Base-by-base conservation (phyloP, 2,888 invertebrate species). In the Diaprepes abbreviatus region DNA sequence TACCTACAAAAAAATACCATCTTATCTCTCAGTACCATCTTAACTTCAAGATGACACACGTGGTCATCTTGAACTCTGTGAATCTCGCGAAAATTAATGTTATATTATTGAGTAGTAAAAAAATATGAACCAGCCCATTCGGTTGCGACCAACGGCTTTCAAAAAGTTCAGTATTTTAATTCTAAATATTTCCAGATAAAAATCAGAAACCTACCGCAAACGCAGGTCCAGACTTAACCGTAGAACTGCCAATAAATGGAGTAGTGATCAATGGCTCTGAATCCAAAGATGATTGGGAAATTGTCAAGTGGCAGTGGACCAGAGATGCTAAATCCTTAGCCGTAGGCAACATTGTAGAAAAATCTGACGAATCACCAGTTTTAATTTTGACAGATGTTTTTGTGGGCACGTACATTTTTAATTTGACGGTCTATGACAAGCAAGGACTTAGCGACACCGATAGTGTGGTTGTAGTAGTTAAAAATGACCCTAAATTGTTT, bases 171-270 rank as follows among this genome's bases (percentile, higher is more conserved):
- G n/a, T n/a, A n/a, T n/a, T n/a, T n/a, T n/a, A n/a, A n/a, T n/a
- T n/a, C n/a, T n/a, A n/a, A n/a, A n/a, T n/a, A n/a, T 75, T 80
- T 80, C 48, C 82, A 96, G 96, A 94, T 83, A 91, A 92, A 83
- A 97, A 97, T 85, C 92, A 93, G 68, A 89, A 93, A 3, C 97
- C 97, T 0, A 91, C 92, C 78, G 96, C 97, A 0, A 91, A 94
- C 81, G 96, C 93, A 0, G 96, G 96, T 4, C 94, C 93, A 0
- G 94, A 96, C 84, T 90, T 91, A 80, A 90, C 91, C 12, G 85
- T 96, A 0, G 88, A 90, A 45, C 85, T 95, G 55, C 96, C 97
- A 0, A 85, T 91, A 2, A 89, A 90, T 36, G 90, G 93, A 14
- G 87, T 97, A 6, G 88, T 90, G 54, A 85, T 97, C 62, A 96